Percentiles rank a stretch among this genome's conserved stretches.
These are phyloP conservation scores for Griposia aprilina DNA, from an alignment of 2,888 invertebrate species.

Conservation along the genomic window DNA sequence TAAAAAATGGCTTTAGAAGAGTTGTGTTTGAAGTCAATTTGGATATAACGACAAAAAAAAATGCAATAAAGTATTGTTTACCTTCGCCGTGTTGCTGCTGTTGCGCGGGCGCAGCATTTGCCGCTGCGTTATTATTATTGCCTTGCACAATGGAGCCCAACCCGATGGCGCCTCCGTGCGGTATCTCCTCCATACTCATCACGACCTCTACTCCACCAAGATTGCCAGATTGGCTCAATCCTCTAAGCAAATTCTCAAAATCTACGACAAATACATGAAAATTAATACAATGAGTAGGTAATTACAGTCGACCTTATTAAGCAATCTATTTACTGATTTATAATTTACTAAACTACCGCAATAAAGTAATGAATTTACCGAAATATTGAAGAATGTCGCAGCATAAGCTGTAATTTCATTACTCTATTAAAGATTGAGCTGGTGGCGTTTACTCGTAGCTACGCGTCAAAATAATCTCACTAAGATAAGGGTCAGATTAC, in stretches of 20 bases:
- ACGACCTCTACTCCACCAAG: constrained; percentile 80
- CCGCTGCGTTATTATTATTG: constrained; percentile 29
- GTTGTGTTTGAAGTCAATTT: not conserved
- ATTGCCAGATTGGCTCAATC: constrained; percentile 73
- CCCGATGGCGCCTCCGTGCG: constrained; percentile 65
- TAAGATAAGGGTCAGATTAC: constrained; percentile 30
- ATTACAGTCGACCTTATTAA: constrained; percentile 28
- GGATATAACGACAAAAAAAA: not conserved
- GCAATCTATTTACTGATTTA: constrained; percentile 25
- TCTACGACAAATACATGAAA: constrained; percentile 73
- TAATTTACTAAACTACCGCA: constrained; percentile 17
- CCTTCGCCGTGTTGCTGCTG: constrained; percentile 53
- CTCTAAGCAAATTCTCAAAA: constrained; percentile 80
- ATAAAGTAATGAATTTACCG: constrained; percentile 44
- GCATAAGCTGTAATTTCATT: constrained; percentile 30
- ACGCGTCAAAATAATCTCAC: constrained; percentile 13
- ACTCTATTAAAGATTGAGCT: constrained; percentile 55
- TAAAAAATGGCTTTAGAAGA: not conserved
- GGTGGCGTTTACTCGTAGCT: constrained; percentile 41
- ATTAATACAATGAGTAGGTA: constrained; percentile 39
- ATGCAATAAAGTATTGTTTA: constrained; percentile 29
- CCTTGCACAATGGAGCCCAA: constrained; percentile 55
- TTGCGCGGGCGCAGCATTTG: constrained; percentile 12
- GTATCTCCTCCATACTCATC: constrained; percentile 84
- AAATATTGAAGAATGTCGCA: not conserved